Conservation (phyloP, 2,888 invertebrate species). For the Melanchra persicariae region DNA sequence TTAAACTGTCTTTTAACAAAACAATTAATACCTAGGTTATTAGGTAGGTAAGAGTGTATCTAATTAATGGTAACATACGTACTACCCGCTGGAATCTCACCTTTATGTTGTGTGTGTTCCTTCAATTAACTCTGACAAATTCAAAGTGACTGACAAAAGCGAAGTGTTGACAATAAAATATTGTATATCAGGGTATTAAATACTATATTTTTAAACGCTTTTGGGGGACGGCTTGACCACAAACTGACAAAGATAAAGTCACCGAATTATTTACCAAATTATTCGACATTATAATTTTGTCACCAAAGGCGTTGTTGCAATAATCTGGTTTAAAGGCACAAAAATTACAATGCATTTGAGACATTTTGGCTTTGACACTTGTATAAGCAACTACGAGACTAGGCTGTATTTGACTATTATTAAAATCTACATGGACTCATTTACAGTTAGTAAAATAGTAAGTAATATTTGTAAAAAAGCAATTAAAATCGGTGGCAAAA, state of each 20-base stretch:
- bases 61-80: background rate
- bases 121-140: conserved; percentile 37
- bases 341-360: no score
- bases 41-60: background rate
- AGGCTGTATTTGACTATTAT: no score
- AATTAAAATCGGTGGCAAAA: no score
- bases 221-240: conserved; percentile 38
- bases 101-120: background rate
- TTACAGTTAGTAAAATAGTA: no score
- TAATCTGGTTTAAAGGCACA: no score
- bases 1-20: background rate
- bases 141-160: conserved; percentile 44
- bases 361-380: no score
- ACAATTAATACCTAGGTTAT: background rate
- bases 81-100: background rate
- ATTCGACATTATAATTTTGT: no score
- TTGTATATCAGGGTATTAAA: conserved; percentile 59
- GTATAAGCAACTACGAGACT: no score
- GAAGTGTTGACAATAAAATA: conserved; percentile 44
- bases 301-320: no score
- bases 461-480: no score
- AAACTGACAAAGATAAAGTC: conserved; percentile 4
- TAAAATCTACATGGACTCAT: no score
- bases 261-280: no score
- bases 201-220: conserved; percentile 39